Conservation (phyloP, 2,113 vertebrate genomes). For the Narcine bancroftii region DNA sequence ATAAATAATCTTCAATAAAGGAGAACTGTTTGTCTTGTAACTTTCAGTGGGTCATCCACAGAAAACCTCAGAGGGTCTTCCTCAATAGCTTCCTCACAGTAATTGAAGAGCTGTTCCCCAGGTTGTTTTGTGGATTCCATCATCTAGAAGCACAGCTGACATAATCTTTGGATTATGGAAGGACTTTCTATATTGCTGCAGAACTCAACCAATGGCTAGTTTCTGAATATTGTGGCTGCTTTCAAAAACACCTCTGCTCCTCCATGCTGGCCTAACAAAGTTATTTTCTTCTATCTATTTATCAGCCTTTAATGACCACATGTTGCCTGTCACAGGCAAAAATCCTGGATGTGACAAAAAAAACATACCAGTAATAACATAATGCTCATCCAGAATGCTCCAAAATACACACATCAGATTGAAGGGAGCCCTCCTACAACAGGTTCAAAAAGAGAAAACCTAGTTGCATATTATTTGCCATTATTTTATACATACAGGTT, state of each 20-base stretch:
- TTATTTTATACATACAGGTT: not conserved
- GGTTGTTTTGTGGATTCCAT: too few species aligned
- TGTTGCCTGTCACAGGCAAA: not conserved
- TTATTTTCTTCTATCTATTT: not conserved
- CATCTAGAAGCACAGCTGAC: too few species aligned
- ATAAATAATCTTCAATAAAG: too few species aligned
- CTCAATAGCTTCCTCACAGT: too few species aligned
- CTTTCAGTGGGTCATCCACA: too few species aligned
- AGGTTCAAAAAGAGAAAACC: not conserved
- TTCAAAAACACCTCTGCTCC: not conserved
- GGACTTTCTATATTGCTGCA: not conserved
- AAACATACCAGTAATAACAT: too few species aligned
- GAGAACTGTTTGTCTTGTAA: too few species aligned
- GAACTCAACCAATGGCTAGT: not conserved
- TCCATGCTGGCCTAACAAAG: not conserved
- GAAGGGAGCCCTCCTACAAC: not conserved
- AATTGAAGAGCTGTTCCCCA: too few species aligned
- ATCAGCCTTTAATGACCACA: not conserved
- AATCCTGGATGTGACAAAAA: not conserved
- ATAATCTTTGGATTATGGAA: not conserved
- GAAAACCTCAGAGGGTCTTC: too few species aligned
- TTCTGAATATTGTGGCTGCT: not conserved
- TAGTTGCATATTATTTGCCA: not conserved
- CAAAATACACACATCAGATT: not conserved
- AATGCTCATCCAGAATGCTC: too few species aligned